A percentile compares a stretch with the other conserved stretches of the same genome.
Conservation (phyloP, 2,888 invertebrate genomes). For the Idaea straminata region DNA sequence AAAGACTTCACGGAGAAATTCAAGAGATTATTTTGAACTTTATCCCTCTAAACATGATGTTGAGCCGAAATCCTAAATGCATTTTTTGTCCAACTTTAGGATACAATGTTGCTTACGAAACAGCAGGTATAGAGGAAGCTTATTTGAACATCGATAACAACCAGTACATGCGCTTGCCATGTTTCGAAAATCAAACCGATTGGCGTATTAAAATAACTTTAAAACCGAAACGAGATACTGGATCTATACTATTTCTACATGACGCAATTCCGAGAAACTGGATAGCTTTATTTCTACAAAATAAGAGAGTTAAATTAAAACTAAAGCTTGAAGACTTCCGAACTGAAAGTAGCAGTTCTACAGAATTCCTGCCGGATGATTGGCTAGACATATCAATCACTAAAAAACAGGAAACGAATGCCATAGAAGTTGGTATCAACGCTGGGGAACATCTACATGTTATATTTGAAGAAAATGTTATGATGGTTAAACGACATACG, state of each 20-base stretch:
- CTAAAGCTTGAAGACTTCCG: conserved; percentile 44
- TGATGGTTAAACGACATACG: conserved; percentile 2
- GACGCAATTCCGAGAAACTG: conserved; percentile 45
- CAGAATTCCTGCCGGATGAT: conserved; percentile 53
- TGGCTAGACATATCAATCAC: conserved; percentile 63
- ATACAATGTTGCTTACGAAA: conserved; percentile 65
- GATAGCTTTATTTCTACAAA: conserved; percentile 58
- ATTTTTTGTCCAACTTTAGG: conserved; percentile 49
- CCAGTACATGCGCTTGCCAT: conserved; percentile 63
- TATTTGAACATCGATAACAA: conserved; percentile 52
- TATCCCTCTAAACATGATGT: conserved; percentile 52
- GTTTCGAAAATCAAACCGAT: conserved; percentile 53
- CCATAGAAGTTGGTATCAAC: conserved; percentile 67
- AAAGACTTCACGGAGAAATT: conserved; percentile 67
- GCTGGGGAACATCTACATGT: conserved; percentile 61
- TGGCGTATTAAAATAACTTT: conserved; percentile 65
- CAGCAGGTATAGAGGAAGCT: conserved; percentile 59
- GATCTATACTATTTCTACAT: conserved; percentile 57
- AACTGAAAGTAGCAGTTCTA: conserved; percentile 57
- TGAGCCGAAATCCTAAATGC: conserved; percentile 28
- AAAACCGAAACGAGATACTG: conserved; percentile 56
- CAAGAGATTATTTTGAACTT: conserved; percentile 73
- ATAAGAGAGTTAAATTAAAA: conserved; percentile 62
- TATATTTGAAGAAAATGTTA: conserved; percentile 30
- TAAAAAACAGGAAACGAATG: conserved; percentile 52